Percentiles rank a stretch among this genome's conserved stretches.
These are phyloP conservation scores for Hyperoplus lanceolatus DNA, from an alignment of 2,797 vertebrate species.

Conservation along the genomic window DNA sequence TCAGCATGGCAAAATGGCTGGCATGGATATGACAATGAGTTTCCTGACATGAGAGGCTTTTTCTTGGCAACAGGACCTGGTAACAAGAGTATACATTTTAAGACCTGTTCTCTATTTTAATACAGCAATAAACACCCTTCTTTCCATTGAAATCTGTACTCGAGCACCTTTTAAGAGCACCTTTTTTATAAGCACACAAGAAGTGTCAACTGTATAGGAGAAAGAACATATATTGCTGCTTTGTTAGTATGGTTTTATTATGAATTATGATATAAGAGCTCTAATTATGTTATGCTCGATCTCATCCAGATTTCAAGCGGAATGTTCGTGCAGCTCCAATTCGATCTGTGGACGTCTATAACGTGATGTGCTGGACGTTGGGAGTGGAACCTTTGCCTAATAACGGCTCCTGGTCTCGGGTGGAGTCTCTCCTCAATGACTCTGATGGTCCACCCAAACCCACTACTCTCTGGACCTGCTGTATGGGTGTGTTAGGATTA, in stretches of 20 bases:
- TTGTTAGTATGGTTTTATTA: not conserved
- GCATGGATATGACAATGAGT: slow-evolving; percentile 97
- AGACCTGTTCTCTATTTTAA: not conserved
- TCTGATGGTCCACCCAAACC: slow-evolving; percentile 35
- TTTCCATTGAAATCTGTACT: not conserved
- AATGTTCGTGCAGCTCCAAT: slow-evolving; percentile 89
- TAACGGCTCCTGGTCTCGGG: slow-evolving; percentile 96
- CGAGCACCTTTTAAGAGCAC: not conserved
- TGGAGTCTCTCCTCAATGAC: slow-evolving; percentile 87
- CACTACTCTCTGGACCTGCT: slow-evolving; percentile 44
- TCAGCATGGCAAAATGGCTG: slow-evolving; percentile 94
- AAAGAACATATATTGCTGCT: not conserved
- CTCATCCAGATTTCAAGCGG: slow-evolving; percentile 90
- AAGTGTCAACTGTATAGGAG: not conserved
- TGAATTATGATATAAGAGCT: not conserved
- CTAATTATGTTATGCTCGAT: slow-evolving; percentile 15
- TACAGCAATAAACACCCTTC: not conserved
- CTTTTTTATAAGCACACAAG: not conserved
- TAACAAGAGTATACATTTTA: slow-evolving; percentile 67
- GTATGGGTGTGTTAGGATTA: slow-evolving; percentile 71
- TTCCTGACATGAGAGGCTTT: slow-evolving; percentile 93
- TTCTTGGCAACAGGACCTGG: slow-evolving; percentile 94
- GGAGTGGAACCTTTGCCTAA: slow-evolving; percentile 91
- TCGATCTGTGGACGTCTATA: slow-evolving; percentile 92
- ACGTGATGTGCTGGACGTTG: slow-evolving; percentile 91